These are phyloP conservation scores for Arctopsyche grandis DNA, from an alignment of 1,140 invertebrate species.

Conservation along the genomic window DNA sequence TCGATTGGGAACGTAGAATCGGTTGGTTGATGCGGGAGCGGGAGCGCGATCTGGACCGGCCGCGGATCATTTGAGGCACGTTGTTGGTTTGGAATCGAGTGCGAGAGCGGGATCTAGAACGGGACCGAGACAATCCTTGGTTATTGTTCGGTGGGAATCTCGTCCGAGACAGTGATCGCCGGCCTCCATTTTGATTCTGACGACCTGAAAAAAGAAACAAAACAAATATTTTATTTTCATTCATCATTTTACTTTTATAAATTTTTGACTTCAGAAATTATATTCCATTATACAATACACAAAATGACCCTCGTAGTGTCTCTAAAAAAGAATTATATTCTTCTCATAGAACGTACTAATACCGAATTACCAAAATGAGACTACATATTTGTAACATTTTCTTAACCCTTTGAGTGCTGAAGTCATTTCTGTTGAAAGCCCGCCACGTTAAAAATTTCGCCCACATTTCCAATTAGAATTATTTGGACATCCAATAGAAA, in stretches of 20 bases:
- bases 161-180: conserved; percentile 35
- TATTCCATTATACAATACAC: not conserved
- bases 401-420: too few species aligned
- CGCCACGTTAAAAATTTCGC: too few species aligned
- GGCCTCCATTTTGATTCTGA: conserved; percentile 6
- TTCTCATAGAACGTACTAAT: too few species aligned
- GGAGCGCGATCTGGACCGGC: conserved; percentile 29
- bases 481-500: too few species aligned
- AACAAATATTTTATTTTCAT: not conserved
- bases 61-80: not conserved
- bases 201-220: conserved; percentile 3
- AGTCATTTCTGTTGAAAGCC: too few species aligned
- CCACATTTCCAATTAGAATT: too few species aligned
- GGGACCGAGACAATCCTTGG: conserved; percentile 20
- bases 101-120: conserved; percentile 39
- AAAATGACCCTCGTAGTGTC: too few species aligned
- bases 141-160: conserved; percentile 41
- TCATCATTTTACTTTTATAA: too few species aligned
- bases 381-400: too few species aligned
- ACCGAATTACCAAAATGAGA: too few species aligned
- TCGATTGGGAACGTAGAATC: not conserved
- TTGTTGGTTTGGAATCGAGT: not conserved
- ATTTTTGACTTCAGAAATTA: not conserved
- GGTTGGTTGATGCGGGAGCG: not conserved
- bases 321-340: too few species aligned